Conservation (phyloP, 2,888 invertebrate species). For the Drosophila multiciliata region DNA sequence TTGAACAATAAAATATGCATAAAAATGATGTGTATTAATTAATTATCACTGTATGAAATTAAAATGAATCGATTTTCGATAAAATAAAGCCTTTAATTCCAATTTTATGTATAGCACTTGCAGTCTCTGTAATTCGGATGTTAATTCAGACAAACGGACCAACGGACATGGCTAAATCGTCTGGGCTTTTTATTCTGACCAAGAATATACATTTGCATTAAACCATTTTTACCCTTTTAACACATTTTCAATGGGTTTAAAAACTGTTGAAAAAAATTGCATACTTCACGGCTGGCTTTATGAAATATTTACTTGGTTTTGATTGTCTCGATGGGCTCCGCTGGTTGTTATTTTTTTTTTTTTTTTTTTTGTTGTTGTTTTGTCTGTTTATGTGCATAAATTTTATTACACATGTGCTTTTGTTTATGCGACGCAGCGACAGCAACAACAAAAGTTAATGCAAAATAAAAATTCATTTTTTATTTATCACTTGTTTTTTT, state of each 20-base stretch:
- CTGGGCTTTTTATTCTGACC: not conserved
- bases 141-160: not conserved
- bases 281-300: slow-evolving; percentile 61
- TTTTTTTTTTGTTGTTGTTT: slow-evolving; percentile 32
- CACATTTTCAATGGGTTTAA: not conserved
- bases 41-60: too few species aligned
- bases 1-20: too few species aligned
- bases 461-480: slow-evolving; percentile 75
- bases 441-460: slow-evolving; percentile 65
- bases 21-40: too few species aligned
- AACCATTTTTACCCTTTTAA: not conserved
- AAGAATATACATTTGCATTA: not conserved
- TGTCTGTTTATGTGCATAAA: slow-evolving; percentile 72
- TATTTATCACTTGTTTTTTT: slow-evolving; percentile 62
- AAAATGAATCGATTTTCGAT: too few species aligned
- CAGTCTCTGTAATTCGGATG: not conserved
- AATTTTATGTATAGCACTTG: not conserved
- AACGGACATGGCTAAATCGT: not conserved
- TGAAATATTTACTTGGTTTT: slow-evolving; percentile 74
- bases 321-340: slow-evolving; percentile 61
- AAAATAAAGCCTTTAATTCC: not conserved
- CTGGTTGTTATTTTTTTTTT: slow-evolving; percentile 3
- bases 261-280: slow-evolving; percentile 25
- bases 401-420: slow-evolving; percentile 78
- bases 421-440: slow-evolving; percentile 64